phyloP scores from a whole-genome alignment of 2,888 invertebrate genomes.

The Cancer borealis region DNA sequence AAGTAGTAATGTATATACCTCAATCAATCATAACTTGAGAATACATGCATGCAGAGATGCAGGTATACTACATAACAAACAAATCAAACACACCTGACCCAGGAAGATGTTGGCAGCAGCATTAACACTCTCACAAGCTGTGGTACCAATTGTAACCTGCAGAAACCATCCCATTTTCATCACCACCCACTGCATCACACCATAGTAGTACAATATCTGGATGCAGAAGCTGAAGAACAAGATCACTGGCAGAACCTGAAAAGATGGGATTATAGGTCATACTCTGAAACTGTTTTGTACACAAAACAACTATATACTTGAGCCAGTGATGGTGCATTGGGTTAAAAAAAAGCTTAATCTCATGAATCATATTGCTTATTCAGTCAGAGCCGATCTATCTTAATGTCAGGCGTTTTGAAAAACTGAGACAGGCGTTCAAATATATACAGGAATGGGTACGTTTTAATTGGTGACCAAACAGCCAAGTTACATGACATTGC shows the following conservation, averaged over 20 bases:
- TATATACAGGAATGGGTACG: background rate
- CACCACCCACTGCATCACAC: conserved; percentile 92
- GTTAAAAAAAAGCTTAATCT: background rate
- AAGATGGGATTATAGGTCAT: background rate
- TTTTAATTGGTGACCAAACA: background rate
- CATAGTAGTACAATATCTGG: conserved; percentile 92
- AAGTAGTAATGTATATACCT: too few relatives aligned
- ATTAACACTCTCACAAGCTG: conserved; percentile 96
- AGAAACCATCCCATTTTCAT: conserved; percentile 89
- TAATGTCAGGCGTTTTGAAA: background rate
- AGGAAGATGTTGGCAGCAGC: conserved; percentile 96
- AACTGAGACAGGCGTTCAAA: background rate
- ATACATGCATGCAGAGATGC: background rate
- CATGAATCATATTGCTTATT: background rate
- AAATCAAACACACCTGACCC: conserved; percentile 86
- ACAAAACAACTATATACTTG: background rate
- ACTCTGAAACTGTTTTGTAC: background rate
- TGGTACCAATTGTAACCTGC: conserved; percentile 88
- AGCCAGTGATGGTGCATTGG: background rate
- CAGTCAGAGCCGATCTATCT: background rate
- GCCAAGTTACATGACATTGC: background rate
- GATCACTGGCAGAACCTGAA: conserved; percentile 90
- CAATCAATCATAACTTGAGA: too few relatives aligned
- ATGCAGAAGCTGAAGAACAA: conserved; percentile 96
- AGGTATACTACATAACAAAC: background rate